phyloP scores from a whole-genome alignment of 1,140 invertebrate species.

The Bombus affinis region DNA sequence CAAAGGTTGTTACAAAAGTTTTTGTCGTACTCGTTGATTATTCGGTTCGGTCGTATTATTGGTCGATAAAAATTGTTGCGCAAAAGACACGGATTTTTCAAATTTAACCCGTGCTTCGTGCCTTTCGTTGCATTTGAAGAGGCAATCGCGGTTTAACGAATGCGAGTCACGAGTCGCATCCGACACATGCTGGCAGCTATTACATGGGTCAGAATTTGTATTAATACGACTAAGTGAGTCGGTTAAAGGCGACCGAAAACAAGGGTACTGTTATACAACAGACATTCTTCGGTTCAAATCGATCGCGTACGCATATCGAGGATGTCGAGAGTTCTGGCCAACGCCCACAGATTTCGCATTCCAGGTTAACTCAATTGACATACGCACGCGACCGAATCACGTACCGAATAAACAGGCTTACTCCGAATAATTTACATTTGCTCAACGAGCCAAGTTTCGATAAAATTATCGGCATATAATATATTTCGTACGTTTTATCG shows the following conservation, averaged over 20 bases:
- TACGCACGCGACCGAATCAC: conserved; percentile 32
- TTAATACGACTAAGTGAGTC: conserved; percentile 46
- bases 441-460: background rate
- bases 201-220: conserved; percentile 37
- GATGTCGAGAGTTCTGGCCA: conserved; percentile 64
- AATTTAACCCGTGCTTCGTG: background rate
- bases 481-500: too few relatives aligned
- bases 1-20: too few relatives aligned
- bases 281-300: conserved; percentile 31
- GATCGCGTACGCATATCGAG: conserved; percentile 44
- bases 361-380: conserved; percentile 69
- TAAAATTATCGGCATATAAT: too few relatives aligned
- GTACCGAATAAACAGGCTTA: conserved; percentile 18
- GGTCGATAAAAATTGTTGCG: background rate
- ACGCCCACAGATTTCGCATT: conserved; percentile 74
- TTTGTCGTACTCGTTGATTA: too few relatives aligned
- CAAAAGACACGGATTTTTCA: background rate
- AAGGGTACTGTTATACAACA: conserved; percentile 49
- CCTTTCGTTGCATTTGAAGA: background rate
- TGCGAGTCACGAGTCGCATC: conserved; percentile 3
- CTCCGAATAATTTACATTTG: background rate
- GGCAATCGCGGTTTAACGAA: background rate
- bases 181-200: conserved; percentile 17
- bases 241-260: conserved; percentile 46
- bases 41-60: background rate